Conservation (phyloP, 2,113 vertebrate species). For the Platichthys stellatus region DNA sequence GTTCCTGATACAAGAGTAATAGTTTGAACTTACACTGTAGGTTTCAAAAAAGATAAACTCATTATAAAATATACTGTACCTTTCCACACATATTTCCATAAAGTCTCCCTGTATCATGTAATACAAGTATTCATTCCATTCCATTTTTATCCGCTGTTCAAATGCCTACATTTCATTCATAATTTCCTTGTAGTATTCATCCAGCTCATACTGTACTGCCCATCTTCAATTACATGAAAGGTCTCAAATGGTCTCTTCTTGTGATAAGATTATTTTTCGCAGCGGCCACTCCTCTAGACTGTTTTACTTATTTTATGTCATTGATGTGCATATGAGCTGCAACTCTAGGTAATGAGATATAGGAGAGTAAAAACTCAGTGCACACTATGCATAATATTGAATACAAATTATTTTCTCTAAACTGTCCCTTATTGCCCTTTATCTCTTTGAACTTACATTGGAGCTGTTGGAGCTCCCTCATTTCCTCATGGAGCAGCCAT, state of each 20-base stretch:
- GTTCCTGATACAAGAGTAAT: no score
- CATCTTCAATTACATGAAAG: background rate
- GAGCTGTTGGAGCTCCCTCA: background rate
- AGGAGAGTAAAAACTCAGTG: background rate
- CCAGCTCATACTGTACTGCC: background rate
- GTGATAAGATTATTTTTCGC: background rate
- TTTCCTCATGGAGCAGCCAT: constrained; percentile 1
- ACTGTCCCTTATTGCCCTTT: background rate
- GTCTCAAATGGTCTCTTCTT: background rate
- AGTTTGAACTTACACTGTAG: no score
- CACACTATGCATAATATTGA: background rate
- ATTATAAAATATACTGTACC: no score
- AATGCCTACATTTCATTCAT: background rate
- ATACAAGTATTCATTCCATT: background rate
- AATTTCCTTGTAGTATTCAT: background rate
- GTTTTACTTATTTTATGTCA: background rate
- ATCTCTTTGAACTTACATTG: background rate
- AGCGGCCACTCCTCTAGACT: background rate
- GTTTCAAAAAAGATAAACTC: no score
- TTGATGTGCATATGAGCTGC: background rate
- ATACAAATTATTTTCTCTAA: constrained; percentile 1
- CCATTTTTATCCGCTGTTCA: background rate
- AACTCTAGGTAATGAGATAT: background rate
- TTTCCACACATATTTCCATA: no score
- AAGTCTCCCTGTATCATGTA: no score